Evolutionary conservation across 2,888 invertebrate species (phyloP).

Genomic region (Augochlorella aurata): DNA sequence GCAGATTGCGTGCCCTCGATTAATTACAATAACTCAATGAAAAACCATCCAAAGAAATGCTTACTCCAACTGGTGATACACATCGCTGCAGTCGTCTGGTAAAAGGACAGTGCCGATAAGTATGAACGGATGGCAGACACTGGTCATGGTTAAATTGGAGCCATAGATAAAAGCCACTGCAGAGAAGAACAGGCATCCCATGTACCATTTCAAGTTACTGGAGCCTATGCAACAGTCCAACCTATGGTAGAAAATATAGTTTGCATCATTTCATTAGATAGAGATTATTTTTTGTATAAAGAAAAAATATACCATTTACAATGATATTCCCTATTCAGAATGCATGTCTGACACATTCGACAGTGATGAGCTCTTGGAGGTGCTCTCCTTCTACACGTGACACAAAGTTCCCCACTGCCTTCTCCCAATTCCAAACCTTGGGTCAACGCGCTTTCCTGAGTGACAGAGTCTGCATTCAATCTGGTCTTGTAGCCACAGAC

Average conservation of each 20-base stretch:
- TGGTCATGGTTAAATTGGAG: slow-evolving; percentile 91
- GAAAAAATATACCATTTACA: slow-evolving; percentile 87
- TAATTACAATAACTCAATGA: not conserved
- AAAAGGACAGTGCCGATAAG: slow-evolving; percentile 87
- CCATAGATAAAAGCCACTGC: slow-evolving; percentile 88
- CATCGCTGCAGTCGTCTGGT: slow-evolving; percentile 93
- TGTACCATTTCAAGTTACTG: slow-evolving; percentile 89
- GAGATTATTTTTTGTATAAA: not conserved
- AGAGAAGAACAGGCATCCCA: slow-evolving; percentile 87
- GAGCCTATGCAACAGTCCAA: slow-evolving; percentile 92
- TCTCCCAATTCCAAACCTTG: slow-evolving; percentile 76
- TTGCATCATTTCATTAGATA: not conserved
- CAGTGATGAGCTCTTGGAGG: slow-evolving; percentile 91
- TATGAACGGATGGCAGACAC: slow-evolving; percentile 92
- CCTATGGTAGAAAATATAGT: slow-evolving; percentile 82
- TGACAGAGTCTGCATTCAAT: slow-evolving; percentile 71
- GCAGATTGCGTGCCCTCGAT: not conserved
- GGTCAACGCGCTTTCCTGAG: slow-evolving; percentile 68
- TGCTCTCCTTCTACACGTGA: slow-evolving; percentile 85
- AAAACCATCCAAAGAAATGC: slow-evolving; percentile 74
- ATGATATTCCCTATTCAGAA: slow-evolving; percentile 90
- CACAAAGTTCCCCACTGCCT: slow-evolving; percentile 83
- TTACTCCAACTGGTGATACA: slow-evolving; percentile 90
- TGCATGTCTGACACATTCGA: slow-evolving; percentile 90
- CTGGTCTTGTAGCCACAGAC: slow-evolving; percentile 81